A percentile compares a stretch with the other conserved stretches of the same genome.
Conservation (phyloP, 2,888 invertebrate genomes). For the Autographa pulchrina region DNA sequence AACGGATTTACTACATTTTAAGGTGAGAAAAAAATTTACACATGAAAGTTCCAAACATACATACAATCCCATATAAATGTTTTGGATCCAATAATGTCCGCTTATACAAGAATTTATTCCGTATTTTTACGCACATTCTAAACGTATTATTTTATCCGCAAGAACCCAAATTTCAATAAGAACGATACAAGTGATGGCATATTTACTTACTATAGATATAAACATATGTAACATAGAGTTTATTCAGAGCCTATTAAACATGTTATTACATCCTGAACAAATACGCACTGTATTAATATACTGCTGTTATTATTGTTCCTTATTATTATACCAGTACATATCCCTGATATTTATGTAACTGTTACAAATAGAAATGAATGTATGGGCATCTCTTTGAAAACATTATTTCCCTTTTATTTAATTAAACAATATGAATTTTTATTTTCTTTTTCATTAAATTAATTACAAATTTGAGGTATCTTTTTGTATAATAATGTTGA, state of each 20-base stretch:
- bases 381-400: neutral
- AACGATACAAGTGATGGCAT: neutral
- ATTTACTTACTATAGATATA: conserved; percentile 6
- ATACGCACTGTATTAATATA: conserved; percentile 20
- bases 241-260: conserved; percentile 10
- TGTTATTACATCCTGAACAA: conserved; percentile 27
- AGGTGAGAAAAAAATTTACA: too few species aligned
- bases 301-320: conserved; percentile 10
- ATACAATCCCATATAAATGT: too few species aligned
- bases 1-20: too few species aligned
- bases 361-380: neutral
- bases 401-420: neutral
- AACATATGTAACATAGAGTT: neutral
- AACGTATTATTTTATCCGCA: neutral
- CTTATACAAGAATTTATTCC: too few species aligned
- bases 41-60: too few species aligned
- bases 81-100: too few species aligned
- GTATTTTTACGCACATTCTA: too few species aligned
- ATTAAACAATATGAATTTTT: neutral
- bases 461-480: neutral
- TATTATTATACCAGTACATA: neutral
- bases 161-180: neutral
- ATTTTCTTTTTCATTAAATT: neutral
- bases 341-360: neutral
- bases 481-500: too few species aligned